These are phyloP conservation scores for Onthophagus sagittarius DNA, from an alignment of 2,888 invertebrate genomes.

Conservation along the genomic window DNA sequence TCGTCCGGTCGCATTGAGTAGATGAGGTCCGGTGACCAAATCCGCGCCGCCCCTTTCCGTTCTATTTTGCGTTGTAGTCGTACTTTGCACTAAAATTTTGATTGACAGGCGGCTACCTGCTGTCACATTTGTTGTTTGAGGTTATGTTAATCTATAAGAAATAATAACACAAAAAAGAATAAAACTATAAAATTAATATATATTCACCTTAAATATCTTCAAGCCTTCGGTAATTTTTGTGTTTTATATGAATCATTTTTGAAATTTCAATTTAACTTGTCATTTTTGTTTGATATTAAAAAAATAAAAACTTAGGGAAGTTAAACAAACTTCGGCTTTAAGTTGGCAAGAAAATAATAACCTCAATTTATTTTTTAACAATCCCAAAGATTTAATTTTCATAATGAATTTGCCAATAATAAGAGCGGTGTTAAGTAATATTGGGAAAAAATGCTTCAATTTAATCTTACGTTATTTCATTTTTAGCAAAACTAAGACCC, in stretches of 20 bases:
- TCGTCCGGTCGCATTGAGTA: neutral
- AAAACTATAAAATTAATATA: no score
- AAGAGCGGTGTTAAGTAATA: constrained; percentile 11
- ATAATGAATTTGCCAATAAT: neutral
- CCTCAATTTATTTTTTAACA: neutral
- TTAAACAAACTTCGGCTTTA: neutral
- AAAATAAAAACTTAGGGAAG: no score
- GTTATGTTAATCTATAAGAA: no score
- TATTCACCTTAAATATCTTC: no score
- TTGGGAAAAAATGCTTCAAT: neutral
- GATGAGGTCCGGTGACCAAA: neutral
- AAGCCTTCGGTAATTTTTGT: no score
- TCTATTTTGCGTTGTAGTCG: neutral
- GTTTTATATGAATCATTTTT: no score
- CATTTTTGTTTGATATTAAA: no score
- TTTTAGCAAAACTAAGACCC: constrained; percentile 14
- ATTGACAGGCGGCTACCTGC: neutral
- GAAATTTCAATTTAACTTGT: no score
- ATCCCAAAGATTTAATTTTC: neutral
- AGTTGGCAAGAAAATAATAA: neutral
- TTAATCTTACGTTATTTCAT: neutral
- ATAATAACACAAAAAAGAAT: no score
- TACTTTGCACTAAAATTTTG: neutral
- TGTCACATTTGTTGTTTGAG: neutral
- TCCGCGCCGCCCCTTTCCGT: neutral